phyloP scores from a whole-genome alignment of 2,113 vertebrate species.

The Peromyscus maniculatus region DNA sequence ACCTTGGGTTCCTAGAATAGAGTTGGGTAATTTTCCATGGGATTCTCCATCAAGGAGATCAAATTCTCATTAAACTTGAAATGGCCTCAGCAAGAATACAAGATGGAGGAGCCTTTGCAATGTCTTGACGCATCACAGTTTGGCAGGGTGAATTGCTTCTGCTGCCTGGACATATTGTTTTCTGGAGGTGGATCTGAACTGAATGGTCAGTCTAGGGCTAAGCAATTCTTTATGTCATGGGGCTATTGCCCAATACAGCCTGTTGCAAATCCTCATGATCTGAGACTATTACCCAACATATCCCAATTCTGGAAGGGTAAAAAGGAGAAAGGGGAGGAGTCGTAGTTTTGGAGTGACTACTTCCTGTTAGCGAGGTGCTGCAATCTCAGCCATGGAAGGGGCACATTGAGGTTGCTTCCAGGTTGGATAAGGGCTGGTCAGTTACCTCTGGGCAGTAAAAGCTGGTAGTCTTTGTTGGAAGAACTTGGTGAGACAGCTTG shows the following conservation, averaged over 20 bases:
- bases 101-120: neutral
- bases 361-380: neutral
- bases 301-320: neutral
- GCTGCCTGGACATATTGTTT: neutral
- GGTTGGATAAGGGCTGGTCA: neutral
- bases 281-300: neutral
- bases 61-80: neutral
- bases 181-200: neutral
- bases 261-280: neutral
- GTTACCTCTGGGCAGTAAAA: neutral
- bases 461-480: neutral
- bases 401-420: neutral
- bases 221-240: neutral
- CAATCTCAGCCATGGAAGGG: neutral
- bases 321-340: neutral
- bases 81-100: neutral
- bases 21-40: neutral
- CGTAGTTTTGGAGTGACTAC: neutral
- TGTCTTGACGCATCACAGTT: neutral
- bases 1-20: neutral
- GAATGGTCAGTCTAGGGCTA: neutral
- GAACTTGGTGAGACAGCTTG: neutral
- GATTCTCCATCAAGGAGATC: neutral
- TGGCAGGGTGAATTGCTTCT: neutral
- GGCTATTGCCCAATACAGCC: neutral